Percentiles rank a stretch among this genome's conserved stretches.
Evolutionary conservation across 2,888 invertebrate species (phyloP).

Genomic region (Sepioteuthis lessoniana): DNA sequence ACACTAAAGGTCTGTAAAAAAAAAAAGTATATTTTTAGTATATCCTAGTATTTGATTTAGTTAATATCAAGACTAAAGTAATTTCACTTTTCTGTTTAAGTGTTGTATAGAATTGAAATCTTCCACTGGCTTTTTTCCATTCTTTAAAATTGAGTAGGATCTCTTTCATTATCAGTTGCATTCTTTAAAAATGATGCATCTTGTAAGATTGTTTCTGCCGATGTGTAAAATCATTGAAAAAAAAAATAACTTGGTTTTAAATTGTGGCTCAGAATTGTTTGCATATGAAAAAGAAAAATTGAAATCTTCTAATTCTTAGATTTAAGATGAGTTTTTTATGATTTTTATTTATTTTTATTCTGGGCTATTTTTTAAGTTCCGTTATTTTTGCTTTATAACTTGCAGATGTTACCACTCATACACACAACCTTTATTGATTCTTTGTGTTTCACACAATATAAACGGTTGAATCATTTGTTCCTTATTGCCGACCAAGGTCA

Average conservation of each 20-base stretch:
- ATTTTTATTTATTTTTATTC: neutral
- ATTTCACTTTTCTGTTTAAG: neutral
- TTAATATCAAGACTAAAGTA: neutral
- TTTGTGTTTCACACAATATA: neutral
- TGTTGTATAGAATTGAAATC: neutral
- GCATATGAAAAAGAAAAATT: neutral
- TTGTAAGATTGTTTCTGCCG: neutral
- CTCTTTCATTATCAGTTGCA: neutral
- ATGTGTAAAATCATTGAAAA: neutral
- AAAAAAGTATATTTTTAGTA: too few species aligned
- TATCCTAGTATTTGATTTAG: neutral
- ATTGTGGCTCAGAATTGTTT: neutral
- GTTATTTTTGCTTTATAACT: neutral
- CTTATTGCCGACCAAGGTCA: constrained; percentile 21
- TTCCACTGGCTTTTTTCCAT: neutral
- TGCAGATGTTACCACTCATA: neutral
- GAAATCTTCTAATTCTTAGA: neutral
- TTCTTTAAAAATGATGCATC: neutral
- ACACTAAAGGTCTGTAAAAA: too few species aligned
- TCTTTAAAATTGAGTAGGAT: neutral
- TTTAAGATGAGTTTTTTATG: neutral
- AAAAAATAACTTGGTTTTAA: neutral
- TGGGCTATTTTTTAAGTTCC: neutral
- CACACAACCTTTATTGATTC: neutral
- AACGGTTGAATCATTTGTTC: neutral